Conservation (phyloP, 2,113 vertebrate species). For the Ammodytes marinus region DNA sequence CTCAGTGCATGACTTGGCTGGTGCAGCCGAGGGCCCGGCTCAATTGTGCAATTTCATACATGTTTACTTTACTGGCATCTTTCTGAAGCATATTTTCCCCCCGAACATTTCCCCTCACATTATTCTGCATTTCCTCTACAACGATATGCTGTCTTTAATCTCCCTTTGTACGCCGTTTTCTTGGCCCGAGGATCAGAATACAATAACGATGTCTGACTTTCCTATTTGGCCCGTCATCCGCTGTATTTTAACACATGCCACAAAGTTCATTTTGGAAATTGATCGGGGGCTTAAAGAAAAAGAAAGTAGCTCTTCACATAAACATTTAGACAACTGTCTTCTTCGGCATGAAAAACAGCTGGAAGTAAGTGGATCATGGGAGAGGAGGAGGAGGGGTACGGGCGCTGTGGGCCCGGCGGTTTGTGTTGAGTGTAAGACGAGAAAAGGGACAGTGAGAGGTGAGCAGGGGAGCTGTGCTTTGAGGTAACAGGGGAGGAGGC, state of each 20-base stretch:
- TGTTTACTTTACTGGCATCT: conserved; percentile 84
- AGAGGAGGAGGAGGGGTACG: conserved; percentile 44
- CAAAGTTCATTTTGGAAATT: conserved; percentile 77
- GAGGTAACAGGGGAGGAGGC: conserved; percentile 54
- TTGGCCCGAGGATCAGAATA: conserved; percentile 63
- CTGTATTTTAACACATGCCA: conserved; percentile 76
- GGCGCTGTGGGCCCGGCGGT: conserved; percentile 71
- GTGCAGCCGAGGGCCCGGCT: conserved; percentile 58
- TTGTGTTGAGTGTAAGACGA: conserved; percentile 71
- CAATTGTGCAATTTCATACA: conserved; percentile 83
- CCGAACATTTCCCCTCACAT: conserved; percentile 76
- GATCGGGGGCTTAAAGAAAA: conserved; percentile 80
- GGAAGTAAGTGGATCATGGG: conserved; percentile 81
- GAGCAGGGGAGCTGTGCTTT: conserved; percentile 56
- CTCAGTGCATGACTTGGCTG: conserved; percentile 75
- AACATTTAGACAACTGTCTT: conserved; percentile 89
- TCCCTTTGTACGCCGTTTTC: conserved; percentile 60
- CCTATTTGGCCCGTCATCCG: conserved; percentile 62
- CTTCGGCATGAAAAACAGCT: conserved; percentile 86
- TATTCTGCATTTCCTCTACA: conserved; percentile 76
- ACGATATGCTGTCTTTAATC: conserved; percentile 70
- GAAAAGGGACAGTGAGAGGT: conserved; percentile 64
- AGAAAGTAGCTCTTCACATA: conserved; percentile 82
- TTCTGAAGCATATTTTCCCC: conserved; percentile 70
- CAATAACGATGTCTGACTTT: conserved; percentile 58